A percentile compares a stretch with the other conserved stretches of the same genome.
Evolutionary conservation across 1,140 invertebrate genomes (phyloP).

Genomic region (Caenorhabditis briggsae): DNA sequence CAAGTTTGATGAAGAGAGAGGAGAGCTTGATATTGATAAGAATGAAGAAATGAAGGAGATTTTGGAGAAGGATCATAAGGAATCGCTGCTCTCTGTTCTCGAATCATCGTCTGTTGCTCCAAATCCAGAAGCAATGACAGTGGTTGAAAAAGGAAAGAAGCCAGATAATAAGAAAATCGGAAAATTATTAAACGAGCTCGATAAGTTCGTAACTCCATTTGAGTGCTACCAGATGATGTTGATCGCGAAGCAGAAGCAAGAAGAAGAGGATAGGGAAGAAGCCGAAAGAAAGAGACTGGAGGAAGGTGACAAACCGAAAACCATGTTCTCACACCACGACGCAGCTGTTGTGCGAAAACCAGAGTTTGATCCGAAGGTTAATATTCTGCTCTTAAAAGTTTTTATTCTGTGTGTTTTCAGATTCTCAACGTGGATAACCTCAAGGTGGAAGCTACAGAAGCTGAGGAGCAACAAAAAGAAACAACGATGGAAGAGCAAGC

Average conservation of each 20-base stretch:
- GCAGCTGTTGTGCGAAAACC: not conserved
- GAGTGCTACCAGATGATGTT: conserved; percentile 63
- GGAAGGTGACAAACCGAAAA: conserved; percentile 31
- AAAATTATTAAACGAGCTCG: conserved; percentile 33
- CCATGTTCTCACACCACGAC: conserved; percentile 32
- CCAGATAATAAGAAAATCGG: not conserved
- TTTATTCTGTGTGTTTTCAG: conserved; percentile 44
- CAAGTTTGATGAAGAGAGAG: conserved; percentile 56
- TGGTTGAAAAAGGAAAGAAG: conserved; percentile 23
- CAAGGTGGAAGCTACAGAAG: not conserved
- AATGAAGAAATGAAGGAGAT: conserved; percentile 3
- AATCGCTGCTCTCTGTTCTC: not conserved
- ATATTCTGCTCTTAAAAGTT: not conserved
- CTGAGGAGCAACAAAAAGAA: not conserved
- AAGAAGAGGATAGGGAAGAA: conserved; percentile 53
- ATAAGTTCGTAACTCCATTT: conserved; percentile 65
- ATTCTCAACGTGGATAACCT: conserved; percentile 38
- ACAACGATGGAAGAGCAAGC: not conserved
- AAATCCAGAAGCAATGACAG: not conserved
- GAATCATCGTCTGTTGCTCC: not conserved
- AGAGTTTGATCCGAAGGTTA: not conserved
- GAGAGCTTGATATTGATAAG: conserved; percentile 24
- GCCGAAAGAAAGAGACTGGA: conserved; percentile 44
- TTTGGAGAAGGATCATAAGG: not conserved
- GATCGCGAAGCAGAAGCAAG: conserved; percentile 14